These are phyloP conservation scores for Halcyon chelicuti DNA, from an alignment of 2,797 vertebrate genomes.

Conservation along the genomic window DNA sequence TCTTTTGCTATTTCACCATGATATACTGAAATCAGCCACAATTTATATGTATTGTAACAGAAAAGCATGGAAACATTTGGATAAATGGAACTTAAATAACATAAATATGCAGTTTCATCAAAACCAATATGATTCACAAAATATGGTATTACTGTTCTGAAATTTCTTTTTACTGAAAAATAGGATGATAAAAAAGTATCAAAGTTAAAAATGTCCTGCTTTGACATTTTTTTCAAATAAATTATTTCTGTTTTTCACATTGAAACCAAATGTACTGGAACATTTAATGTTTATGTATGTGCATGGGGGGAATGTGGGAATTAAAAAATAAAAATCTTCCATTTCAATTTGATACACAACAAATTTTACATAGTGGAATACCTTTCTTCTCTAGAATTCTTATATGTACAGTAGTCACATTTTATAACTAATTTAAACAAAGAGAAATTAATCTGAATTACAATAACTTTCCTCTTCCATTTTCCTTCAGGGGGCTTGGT, in stretches of 20 bases:
- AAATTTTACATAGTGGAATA: neutral
- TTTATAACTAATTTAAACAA: neutral
- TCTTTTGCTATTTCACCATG: neutral
- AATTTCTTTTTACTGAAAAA: neutral
- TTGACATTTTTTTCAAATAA: neutral
- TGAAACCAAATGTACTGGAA: neutral
- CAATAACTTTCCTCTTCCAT: neutral
- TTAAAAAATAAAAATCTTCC: neutral
- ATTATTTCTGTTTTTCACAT: neutral
- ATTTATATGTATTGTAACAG: neutral
- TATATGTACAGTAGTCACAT: neutral
- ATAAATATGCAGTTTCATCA: neutral
- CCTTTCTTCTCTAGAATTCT: neutral
- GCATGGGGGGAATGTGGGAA: rapidly evolving
- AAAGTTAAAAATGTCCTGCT: neutral
- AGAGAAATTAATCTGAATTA: neutral
- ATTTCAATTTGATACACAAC: neutral
- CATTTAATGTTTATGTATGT: neutral
- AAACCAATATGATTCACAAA: neutral
- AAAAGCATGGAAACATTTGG: neutral
- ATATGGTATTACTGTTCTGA: neutral
- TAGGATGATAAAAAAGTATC: neutral
- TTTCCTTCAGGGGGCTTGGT: neutral
- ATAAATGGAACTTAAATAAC: neutral
- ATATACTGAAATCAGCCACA: neutral